phyloP scores from a whole-genome alignment of 2,113 vertebrate genomes.

The Centropus unirufus region DNA sequence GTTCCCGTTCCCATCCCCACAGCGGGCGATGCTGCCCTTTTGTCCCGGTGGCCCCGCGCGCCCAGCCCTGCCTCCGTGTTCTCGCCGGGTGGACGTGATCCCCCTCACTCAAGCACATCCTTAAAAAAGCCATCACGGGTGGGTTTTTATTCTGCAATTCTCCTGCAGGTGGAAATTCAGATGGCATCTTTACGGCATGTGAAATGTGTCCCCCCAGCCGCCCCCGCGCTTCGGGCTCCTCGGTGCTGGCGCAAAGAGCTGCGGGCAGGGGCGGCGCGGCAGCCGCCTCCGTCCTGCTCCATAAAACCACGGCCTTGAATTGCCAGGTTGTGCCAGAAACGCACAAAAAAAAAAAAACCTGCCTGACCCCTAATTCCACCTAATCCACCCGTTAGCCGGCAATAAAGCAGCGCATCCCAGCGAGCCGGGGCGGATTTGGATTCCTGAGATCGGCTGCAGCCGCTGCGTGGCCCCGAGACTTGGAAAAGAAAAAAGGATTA shows the following conservation, averaged over 20 bases:
- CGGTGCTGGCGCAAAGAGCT: conserved; percentile 16
- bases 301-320: conserved; percentile 30
- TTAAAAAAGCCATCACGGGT: not conserved
- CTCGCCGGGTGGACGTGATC: too few relatives aligned
- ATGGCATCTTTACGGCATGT: conserved; percentile 15
- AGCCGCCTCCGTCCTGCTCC: conserved; percentile 38
- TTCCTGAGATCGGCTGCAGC: not conserved
- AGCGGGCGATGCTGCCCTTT: not conserved
- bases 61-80: too few relatives aligned
- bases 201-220: not conserved
- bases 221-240: not conserved
- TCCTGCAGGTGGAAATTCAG: conserved; percentile 10
- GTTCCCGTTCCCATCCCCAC: not conserved
- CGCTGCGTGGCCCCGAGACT: not conserved
- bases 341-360: not conserved
- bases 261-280: not conserved
- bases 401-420: conserved; percentile 8
- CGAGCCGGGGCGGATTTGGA: not conserved
- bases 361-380: conserved; percentile 52
- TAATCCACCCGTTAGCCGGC: conserved; percentile 54
- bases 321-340: not conserved
- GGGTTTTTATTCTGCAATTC: conserved; percentile 22
- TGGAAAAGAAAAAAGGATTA: not conserved
- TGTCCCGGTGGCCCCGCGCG: not conserved
- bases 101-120: too few relatives aligned